A percentile compares a stretch with the other conserved stretches of the same genome.
Evolutionary conservation across 2,113 vertebrate genomes (phyloP).

Genomic region (Oriolus oriolus): DNA sequence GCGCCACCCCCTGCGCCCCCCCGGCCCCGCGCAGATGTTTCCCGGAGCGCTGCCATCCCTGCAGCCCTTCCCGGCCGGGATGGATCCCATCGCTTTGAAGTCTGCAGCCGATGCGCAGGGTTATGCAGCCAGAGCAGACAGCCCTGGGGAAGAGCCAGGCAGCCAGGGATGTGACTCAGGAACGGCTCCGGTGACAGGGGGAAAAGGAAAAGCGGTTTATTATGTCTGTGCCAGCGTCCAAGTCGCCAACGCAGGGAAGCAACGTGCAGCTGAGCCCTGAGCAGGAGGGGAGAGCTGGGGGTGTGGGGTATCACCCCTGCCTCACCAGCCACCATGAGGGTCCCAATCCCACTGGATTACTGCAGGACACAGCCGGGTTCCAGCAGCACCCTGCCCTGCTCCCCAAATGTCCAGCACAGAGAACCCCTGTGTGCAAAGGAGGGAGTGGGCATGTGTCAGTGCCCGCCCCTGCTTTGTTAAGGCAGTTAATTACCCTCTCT

Average conservation of each 20-base stretch:
- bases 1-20: accelerated
- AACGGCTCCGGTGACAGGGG: neutral
- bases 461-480: neutral
- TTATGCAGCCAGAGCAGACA: neutral
- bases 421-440: neutral
- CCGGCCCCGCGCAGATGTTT: neutral
- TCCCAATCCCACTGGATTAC: neutral
- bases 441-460: neutral
- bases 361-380: neutral
- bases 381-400: neutral
- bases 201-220: slow-evolving; percentile 38
- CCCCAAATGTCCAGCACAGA: neutral
- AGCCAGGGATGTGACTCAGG: slow-evolving; percentile 1
- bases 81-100: neutral
- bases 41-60: neutral
- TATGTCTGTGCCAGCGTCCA: neutral
- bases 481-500: neutral
- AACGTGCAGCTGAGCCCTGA: neutral
- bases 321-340: neutral
- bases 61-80: neutral
- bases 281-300: neutral
- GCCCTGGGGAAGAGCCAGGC: slow-evolving; percentile 15
- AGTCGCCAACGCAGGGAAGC: neutral
- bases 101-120: neutral
- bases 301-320: neutral